phyloP scores from a whole-genome alignment of 1,140 invertebrate species.

The Rhagoletis pomonella region DNA sequence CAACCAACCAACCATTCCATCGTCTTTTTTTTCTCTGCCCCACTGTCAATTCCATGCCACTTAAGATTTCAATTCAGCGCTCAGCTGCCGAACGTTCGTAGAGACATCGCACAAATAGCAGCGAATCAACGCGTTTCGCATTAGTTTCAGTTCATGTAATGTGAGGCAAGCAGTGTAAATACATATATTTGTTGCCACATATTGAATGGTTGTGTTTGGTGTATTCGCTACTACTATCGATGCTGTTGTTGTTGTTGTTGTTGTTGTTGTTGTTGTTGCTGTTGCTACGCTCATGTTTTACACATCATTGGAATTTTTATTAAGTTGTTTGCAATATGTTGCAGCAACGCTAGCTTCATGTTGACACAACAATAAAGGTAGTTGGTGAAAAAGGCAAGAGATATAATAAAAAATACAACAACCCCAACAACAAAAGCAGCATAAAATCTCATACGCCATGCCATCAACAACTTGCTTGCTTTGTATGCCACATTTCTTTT shows the following conservation, averaged over 20 bases:
- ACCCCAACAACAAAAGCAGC: not conserved
- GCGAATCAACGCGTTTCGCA: slow-evolving; percentile 45
- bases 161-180: not conserved
- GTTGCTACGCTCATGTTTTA: slow-evolving; percentile 61
- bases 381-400: not conserved
- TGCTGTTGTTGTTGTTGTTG: not conserved
- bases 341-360: not conserved
- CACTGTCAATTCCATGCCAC: slow-evolving; percentile 22
- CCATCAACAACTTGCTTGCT: slow-evolving; percentile 19
- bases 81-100: not conserved
- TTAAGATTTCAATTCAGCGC: slow-evolving; percentile 25
- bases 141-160: slow-evolving; percentile 31
- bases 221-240: not conserved
- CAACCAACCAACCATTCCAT: not conserved
- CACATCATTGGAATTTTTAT: slow-evolving; percentile 71
- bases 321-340: slow-evolving; percentile 68
- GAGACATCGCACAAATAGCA: slow-evolving; percentile 10
- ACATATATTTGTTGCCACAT: no score
- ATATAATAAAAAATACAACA: not conserved
- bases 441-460: not conserved
- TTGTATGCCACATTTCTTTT: slow-evolving; percentile 57
- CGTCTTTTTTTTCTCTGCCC: not conserved
- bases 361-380: not conserved
- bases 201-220: no score
- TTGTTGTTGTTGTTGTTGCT: not conserved